Evolutionary conservation across 2,797 vertebrate genomes (phyloP), one percentile per base, ranked within the genome.

Genomic region (Cyclopterus lumpus): DNA sequence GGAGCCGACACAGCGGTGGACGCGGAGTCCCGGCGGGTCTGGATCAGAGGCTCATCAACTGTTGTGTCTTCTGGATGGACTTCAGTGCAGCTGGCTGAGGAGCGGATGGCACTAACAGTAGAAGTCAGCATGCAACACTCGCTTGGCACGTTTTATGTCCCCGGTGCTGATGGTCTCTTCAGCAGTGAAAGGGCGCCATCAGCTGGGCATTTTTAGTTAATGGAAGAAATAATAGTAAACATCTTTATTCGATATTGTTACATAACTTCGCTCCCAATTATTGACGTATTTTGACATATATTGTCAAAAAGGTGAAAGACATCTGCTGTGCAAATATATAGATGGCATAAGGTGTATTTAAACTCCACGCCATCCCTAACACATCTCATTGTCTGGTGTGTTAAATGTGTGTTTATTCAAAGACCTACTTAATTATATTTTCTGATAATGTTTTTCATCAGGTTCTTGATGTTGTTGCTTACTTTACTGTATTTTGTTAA

Each of bases 151-250:
- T 77, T 79, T 69, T 1, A 8, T 34, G 28, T 40, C 22, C 15
- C 24, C 15, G 6, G 8, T 28, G 55, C 4, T 51, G 61, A 16
- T 54, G 54, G 46, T 20, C 10, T 62, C 26, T 66, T 22, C 1
- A 42, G 36, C 6, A 4, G 40, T 18, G 42, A 51, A 85, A 81
- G 69, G 66, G 55, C 78, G 75, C 71, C 86, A 59, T 70, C 92
- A 92, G 73, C 72, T 85, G 92, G 86, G 18, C 0, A 5, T 14
- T 24, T 24, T 69, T 1, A 12, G n/a, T 36, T 30, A 1, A 55
- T n/a, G 8, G 3, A 40, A 3, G 15, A 61, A 36, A 24, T 34
- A 9, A 30, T 57, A n/a, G 40, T 8, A 3, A 38, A 18, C 36
- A 15, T 53, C 6, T 10, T 10, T 48, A 7, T 24, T 42, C 1